Conservation (phyloP, 2,888 invertebrate species). For the Drosophila cognata region DNA sequence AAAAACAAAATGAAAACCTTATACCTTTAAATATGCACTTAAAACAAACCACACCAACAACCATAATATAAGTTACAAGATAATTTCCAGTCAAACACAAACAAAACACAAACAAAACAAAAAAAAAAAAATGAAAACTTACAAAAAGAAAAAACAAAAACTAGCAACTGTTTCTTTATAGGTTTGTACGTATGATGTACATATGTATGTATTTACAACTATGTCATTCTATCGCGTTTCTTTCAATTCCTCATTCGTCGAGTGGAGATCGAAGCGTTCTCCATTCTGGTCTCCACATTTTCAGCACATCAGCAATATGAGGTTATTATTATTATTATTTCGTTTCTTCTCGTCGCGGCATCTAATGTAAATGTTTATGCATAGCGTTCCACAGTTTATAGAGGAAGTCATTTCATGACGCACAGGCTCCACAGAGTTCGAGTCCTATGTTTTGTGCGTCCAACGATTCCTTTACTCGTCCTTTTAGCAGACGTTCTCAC, state of each 20-base stretch:
- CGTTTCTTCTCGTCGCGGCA: slow-evolving; percentile 32
- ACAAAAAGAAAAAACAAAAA: slow-evolving; percentile 43
- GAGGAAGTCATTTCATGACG: slow-evolving; percentile 23
- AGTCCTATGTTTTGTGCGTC: slow-evolving; percentile 29
- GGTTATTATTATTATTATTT: slow-evolving; percentile 13
- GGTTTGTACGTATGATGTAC: slow-evolving; percentile 66
- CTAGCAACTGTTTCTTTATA: slow-evolving; percentile 73
- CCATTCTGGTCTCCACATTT: slow-evolving; percentile 26
- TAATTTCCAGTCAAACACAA: slow-evolving; percentile 68
- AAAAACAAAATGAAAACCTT: slow-evolving; percentile 54
- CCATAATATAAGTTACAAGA: slow-evolving; percentile 73
- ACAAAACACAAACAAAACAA: slow-evolving; percentile 42
- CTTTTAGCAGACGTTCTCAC: slow-evolving; percentile 68
- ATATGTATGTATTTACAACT: slow-evolving; percentile 32
- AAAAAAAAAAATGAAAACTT: slow-evolving; percentile 42
- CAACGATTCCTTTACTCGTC: slow-evolving; percentile 52
- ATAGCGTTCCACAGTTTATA: slow-evolving; percentile 55
- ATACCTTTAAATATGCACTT: slow-evolving; percentile 76
- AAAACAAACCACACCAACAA: slow-evolving; percentile 61
- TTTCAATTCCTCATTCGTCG: slow-evolving; percentile 37
- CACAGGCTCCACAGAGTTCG: slow-evolving; percentile 18
- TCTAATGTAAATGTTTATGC: slow-evolving; percentile 69
- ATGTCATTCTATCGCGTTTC: slow-evolving; percentile 57
- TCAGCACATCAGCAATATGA: slow-evolving; percentile 34
- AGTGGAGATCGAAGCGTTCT: slow-evolving; percentile 8